Evolutionary conservation across 2,888 invertebrate species (phyloP), one percentile per base, ranked within the genome.

Genomic region (Chymomyza fuscimana): DNA sequence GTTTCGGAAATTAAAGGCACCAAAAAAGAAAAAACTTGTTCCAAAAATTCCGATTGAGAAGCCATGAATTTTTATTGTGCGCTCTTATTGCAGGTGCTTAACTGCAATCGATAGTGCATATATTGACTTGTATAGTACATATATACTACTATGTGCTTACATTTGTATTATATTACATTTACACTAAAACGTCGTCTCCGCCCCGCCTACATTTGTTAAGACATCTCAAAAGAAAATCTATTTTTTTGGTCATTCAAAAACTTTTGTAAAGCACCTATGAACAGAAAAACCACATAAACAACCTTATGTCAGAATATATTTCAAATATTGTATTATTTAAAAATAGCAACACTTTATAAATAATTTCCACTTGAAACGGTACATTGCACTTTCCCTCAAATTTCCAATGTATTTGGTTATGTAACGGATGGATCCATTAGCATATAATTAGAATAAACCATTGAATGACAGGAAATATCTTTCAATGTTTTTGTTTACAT

Each of bases 341-440:
- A 86, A 86, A 86, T 82, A 86, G 74, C 72, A 56, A 54, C 22
- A 62, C 58, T 61, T 70, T 74, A 77, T 70, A 79, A 79, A 81
- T 78, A 78, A 67, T 70, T 46, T 46, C 60, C 36, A 56, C 51
- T 58, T 62, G 69, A 69, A 58, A 56, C 66, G 72, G 82, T 74
- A 86, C 86, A 83, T 63, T 86, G 82, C 80, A 83, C 82, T 86
- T 81, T 81, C 65, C 58, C 58, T 64, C 65, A 73, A 65, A 59
- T 52, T 59, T 70, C 61, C 63, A 76, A 73, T 59, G 59, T 67
- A 51, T 64, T 67, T 67, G 62, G 65, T 66, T 69, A 46, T 46
- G 12, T 46, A 46, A 46, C 12, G 12, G 40, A 46, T 63, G 67
- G 51, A 29, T 68, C 66, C 69, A 80, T 80, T 73, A 65, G 52